Percentiles rank a stretch among this genome's conserved stretches.
These are phyloP conservation scores for Tortrix viridana DNA, from an alignment of 2,888 invertebrate species.

Conservation along the genomic window DNA sequence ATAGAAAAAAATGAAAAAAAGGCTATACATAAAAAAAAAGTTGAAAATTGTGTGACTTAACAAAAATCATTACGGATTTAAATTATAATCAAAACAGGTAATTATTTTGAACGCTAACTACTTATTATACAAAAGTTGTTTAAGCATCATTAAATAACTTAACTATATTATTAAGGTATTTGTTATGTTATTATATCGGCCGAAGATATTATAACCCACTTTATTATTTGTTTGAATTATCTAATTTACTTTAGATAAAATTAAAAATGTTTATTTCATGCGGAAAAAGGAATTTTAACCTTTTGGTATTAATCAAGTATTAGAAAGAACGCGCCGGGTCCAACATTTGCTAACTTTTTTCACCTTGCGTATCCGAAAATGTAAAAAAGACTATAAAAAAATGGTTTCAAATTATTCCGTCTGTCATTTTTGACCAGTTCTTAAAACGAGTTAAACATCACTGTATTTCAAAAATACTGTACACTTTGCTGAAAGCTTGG, in stretches of 20 bases:
- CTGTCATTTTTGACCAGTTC: too few species aligned
- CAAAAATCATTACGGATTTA: constrained; percentile 27
- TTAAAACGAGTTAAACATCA: too few species aligned
- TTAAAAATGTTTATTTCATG: neutral
- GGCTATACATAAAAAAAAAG: constrained; percentile 16
- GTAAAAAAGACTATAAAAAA: too few species aligned
- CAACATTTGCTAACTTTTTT: too few species aligned
- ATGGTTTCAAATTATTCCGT: too few species aligned
- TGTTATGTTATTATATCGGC: constrained; percentile 46
- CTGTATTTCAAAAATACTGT: too few species aligned
- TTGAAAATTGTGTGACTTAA: constrained; percentile 20
- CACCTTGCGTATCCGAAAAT: too few species aligned
- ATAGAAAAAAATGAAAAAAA: constrained; percentile 29
- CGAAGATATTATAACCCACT: constrained; percentile 10
- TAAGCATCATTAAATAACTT: constrained; percentile 77
- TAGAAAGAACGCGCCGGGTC: neutral
- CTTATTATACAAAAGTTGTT: constrained; percentile 75
- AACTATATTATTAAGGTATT: constrained; percentile 54
- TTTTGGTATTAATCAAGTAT: neutral
- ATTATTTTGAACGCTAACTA: constrained; percentile 76
- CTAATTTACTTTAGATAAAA: neutral
- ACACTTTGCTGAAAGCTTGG: too few species aligned
- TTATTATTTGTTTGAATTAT: constrained; percentile 18
- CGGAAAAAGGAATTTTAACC: neutral
- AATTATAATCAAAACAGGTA: constrained; percentile 46